Base-by-base conservation (phyloP, 2,888 invertebrate genomes). In the Leptarthrus brevirostris region DNA sequence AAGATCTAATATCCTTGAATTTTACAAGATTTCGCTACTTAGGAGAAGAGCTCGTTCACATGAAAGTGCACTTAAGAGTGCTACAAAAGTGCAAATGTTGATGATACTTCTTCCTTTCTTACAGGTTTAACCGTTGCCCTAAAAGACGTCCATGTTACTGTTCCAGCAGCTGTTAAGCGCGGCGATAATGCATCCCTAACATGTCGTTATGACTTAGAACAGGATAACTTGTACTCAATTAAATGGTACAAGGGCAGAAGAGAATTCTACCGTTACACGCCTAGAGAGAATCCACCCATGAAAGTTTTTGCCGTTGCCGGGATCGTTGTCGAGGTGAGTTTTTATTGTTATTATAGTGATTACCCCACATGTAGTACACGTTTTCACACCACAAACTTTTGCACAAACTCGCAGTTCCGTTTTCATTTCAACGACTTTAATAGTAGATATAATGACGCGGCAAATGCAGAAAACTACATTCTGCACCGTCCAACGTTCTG, bases 211-310 rank as follows among this genome's bases (percentile, higher is more conserved):
- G 90, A 91, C 81, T 83, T 91, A 77, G 91, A 91, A 79, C 87
- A 88, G 18, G 91, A 91, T 78, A 87, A 87, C 49, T 83, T 91
- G 49, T 91, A 91, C 83, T 87, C 90, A 47, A 89, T 91, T 77
- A 91, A 91, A 83, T 91, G 91, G 91, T 91, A 91, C 82, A 86
- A 88, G 56, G 89, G 88, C 1, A 87, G 87, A 76, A 82, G 88
- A 2, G 91, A 91, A 83, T 91, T 91, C 83, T 91, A 89, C 80
- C 85, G 90, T 70, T 90, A 87, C 80, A 86, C 89, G 2, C 90
- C 90, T 0, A 86, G 89, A 75, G 90, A 91, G 78, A 87, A 86
- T 14, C 90, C 90, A 4, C 88, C 90, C 1, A 86, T 89, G 74
- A 90, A 90, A 84, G 87, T 89, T 78, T 91, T 91, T 81, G 85